phyloP scores from a whole-genome alignment of 2,888 invertebrate species.

The Eutolmus rufibarbis region DNA sequence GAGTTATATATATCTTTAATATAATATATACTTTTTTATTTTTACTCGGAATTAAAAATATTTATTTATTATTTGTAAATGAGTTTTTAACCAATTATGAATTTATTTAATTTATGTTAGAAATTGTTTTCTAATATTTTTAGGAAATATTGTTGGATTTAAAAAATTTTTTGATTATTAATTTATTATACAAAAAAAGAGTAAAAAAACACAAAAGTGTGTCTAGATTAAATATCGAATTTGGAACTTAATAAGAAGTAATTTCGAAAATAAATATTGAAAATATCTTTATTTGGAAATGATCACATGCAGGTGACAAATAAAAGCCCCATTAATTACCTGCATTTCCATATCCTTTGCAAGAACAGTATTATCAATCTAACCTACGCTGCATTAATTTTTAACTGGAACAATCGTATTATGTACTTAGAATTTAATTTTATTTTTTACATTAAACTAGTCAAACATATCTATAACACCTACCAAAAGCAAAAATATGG shows the following conservation, averaged over 20 bases:
- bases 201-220: neutral
- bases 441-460: neutral
- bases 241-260: neutral
- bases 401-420: neutral
- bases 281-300: neutral
- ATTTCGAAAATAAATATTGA: neutral
- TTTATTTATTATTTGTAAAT: neutral
- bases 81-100: neutral
- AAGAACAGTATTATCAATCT: neutral
- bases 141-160: neutral
- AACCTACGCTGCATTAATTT: neutral
- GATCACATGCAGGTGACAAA: neutral
- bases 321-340: neutral
- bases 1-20: neutral
- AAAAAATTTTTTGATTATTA: neutral
- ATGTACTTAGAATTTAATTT: neutral
- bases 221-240: neutral
- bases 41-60: neutral
- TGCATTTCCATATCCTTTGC: neutral
- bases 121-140: neutral
- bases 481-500: neutral
- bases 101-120: too few species aligned
- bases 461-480: constrained; percentile 8
- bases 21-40: neutral
- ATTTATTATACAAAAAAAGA: neutral